Conservation (phyloP, 2,888 invertebrate genomes). For the Heliothis peltigera region DNA sequence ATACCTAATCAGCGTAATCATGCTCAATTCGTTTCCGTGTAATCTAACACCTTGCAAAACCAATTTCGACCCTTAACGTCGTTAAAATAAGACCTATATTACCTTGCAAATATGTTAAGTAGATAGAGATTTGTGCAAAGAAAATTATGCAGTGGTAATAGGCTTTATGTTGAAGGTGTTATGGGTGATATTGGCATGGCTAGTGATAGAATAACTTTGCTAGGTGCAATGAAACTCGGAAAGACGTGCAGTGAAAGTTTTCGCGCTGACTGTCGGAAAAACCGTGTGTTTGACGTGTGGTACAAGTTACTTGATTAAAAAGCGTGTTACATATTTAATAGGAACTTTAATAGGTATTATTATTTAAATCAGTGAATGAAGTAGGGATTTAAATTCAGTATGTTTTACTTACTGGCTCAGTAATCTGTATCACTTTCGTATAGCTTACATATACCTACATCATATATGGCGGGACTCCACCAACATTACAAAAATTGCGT, state of each 20-base stretch:
- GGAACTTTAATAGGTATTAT: too few relatives aligned
- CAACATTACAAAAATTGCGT: too few relatives aligned
- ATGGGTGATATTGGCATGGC: slow-evolving; percentile 43
- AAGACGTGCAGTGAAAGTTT: slow-evolving; percentile 72
- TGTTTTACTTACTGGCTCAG: too few relatives aligned
- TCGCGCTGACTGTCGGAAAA: slow-evolving; percentile 68
- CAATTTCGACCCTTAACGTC: slow-evolving; percentile 2
- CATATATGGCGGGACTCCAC: too few relatives aligned
- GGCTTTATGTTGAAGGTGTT: slow-evolving; percentile 11
- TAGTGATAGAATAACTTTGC: slow-evolving; percentile 15
- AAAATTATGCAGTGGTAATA: slow-evolving; percentile 4
- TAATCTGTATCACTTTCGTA: too few relatives aligned
- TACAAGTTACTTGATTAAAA: slow-evolving; percentile 45
- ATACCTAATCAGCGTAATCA: slow-evolving; percentile 51
- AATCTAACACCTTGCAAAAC: slow-evolving; percentile 28
- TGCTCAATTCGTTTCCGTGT: slow-evolving; percentile 38
- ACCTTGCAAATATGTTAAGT: slow-evolving; percentile 27
- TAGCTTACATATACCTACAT: too few relatives aligned
- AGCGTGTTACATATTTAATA: too few relatives aligned
- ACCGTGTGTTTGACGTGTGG: slow-evolving; percentile 62
- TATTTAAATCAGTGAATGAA: too few relatives aligned
- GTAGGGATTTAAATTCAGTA: too few relatives aligned
- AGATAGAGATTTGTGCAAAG: slow-evolving; percentile 30
- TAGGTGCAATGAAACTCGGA: slow-evolving; percentile 63
- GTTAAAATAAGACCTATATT: slow-evolving; percentile 39